These are phyloP conservation scores for Acrocera orbiculus DNA, from an alignment of 2,888 invertebrate genomes.

Conservation along the genomic window DNA sequence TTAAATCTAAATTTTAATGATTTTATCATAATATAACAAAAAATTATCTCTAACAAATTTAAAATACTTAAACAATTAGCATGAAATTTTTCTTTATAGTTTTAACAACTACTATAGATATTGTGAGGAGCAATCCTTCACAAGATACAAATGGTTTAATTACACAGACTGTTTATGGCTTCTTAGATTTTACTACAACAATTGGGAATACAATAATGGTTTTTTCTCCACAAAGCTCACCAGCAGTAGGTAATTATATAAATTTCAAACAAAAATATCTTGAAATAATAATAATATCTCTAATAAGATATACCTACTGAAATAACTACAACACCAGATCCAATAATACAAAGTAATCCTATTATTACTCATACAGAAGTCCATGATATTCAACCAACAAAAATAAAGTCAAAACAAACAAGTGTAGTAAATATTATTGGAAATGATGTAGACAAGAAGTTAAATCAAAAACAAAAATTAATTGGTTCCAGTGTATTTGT, in stretches of 20 bases:
- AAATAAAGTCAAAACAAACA: conserved; percentile 9
- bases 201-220: conserved; percentile 90
- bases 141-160: conserved; percentile 32
- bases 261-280: no score
- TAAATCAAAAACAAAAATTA: conserved; percentile 34
- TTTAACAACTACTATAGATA: no score
- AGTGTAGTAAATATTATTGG: conserved; percentile 16
- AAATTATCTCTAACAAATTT: no score
- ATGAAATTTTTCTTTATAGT: no score
- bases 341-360: conserved; percentile 16
- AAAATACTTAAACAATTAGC: no score
- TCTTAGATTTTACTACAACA: conserved; percentile 83
- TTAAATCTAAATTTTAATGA: no score
- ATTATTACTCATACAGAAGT: conserved; percentile 7
- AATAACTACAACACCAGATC: conserved; percentile 9
- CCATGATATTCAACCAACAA: conserved; percentile 13
- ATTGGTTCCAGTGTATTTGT: conserved; percentile 25
- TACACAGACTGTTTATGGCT: conserved; percentile 86
- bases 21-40: no score
- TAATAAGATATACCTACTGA: conserved; percentile 1
- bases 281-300: no score
- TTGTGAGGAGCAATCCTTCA: no score
- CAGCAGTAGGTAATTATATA: conserved; percentile 3
- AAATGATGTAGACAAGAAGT: no score
- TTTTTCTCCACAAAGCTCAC: conserved; percentile 69